Evolutionary conservation across 2,797 vertebrate species (phyloP).

Genomic region (Allobates femoralis): DNA sequence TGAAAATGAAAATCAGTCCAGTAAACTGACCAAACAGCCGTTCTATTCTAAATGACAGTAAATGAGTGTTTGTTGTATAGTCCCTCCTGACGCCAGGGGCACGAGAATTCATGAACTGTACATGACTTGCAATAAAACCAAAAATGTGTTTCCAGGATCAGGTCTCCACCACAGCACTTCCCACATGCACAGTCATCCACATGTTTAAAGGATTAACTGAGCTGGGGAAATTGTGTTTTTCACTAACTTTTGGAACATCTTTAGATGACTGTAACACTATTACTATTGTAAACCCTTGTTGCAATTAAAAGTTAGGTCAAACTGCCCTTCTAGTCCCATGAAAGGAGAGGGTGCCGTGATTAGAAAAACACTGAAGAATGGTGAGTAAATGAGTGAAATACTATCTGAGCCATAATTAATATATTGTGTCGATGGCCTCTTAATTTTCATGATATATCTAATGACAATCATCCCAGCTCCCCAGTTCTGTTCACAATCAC

Average conservation of each 20-base stretch:
- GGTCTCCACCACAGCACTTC: background rate
- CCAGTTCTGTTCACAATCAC: too few species aligned
- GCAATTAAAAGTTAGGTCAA: background rate
- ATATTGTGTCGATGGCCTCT: too few species aligned
- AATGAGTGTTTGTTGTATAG: background rate
- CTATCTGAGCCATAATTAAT: background rate
- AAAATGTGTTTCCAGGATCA: slow-evolving; percentile 8
- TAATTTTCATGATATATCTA: too few species aligned
- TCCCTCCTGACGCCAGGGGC: background rate
- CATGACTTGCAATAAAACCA: slow-evolving; percentile 16
- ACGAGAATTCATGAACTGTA: slow-evolving; percentile 2
- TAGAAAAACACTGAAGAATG: background rate
- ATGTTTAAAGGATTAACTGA: slow-evolving; percentile 16
- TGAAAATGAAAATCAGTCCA: background rate
- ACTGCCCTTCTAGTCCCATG: background rate
- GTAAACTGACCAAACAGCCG: background rate
- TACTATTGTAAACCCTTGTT: slow-evolving; percentile 4
- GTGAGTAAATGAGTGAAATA: background rate
- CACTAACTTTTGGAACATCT: slow-evolving; percentile 3
- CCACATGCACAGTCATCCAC: slow-evolving; percentile 8
- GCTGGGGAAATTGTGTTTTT: background rate
- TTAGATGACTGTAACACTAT: background rate
- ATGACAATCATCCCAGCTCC: too few species aligned
- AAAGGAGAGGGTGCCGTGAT: background rate
- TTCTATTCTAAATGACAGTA: background rate